Evolutionary conservation across 2,113 vertebrate species (phyloP).

Genomic region (Platichthys flesus): DNA sequence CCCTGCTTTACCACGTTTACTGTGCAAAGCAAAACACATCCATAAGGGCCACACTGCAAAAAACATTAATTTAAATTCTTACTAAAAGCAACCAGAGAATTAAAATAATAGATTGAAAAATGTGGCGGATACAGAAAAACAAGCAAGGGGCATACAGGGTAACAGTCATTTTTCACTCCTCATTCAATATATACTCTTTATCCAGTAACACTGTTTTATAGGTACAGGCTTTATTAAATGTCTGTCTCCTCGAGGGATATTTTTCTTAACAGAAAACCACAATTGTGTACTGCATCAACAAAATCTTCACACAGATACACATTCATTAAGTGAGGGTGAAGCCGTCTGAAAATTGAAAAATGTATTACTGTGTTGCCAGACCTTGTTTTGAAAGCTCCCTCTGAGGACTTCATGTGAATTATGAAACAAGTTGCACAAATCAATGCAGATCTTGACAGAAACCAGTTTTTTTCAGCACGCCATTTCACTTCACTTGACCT

Average conservation of each 20-base stretch:
- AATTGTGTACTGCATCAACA: constrained; percentile 29
- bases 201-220: constrained; percentile 36
- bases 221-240: constrained; percentile 42
- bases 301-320: neutral
- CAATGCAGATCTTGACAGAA: constrained; percentile 3
- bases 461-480: neutral
- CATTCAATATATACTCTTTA: constrained; percentile 25
- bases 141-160: constrained; percentile 16
- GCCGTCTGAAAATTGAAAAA: constrained; percentile 8
- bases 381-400: neutral
- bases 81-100: constrained; percentile 39
- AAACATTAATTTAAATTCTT: constrained; percentile 35
- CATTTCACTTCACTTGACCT: constrained; percentile 24
- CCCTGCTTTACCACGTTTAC: constrained; percentile 9
- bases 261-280: constrained; percentile 38
- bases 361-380: neutral
- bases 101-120: constrained; percentile 53
- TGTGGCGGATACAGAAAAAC: constrained; percentile 30
- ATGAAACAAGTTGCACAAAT: constrained; percentile 21
- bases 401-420: constrained; percentile 1
- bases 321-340: constrained; percentile 18
- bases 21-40: constrained; percentile 14
- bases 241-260: constrained; percentile 10
- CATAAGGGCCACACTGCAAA: constrained; percentile 26
- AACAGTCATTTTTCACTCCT: constrained; percentile 32